phyloP scores from a whole-genome alignment of 2,113 vertebrate species.

The Oryzias javanicus region DNA sequence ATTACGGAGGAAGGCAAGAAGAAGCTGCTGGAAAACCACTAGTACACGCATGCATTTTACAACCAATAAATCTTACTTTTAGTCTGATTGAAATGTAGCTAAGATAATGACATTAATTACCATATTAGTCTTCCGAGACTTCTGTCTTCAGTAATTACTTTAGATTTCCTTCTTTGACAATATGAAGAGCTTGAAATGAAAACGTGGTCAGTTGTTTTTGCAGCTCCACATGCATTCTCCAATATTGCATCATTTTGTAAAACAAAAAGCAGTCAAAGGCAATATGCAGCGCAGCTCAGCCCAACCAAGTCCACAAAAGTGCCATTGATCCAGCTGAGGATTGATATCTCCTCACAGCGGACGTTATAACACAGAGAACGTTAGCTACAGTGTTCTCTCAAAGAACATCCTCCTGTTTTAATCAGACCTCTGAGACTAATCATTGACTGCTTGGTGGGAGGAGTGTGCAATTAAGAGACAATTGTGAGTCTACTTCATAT shows the following conservation, averaged over 20 bases:
- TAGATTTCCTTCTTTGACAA: too few species aligned
- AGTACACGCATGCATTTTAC: too few species aligned
- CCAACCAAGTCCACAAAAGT: slow-evolving; percentile 45
- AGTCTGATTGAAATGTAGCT: too few species aligned
- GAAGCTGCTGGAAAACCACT: not conserved
- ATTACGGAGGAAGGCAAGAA: slow-evolving; percentile 2
- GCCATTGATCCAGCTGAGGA: slow-evolving; percentile 57
- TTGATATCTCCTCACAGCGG: slow-evolving; percentile 43
- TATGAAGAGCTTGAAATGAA: not conserved
- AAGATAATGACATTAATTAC: too few species aligned
- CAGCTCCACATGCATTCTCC: slow-evolving; percentile 22
- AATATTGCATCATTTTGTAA: slow-evolving; percentile 27
- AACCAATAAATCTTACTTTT: too few species aligned
- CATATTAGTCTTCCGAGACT: too few species aligned
- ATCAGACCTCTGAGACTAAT: not conserved
- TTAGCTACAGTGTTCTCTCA: slow-evolving; percentile 39
- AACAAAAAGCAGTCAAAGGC: slow-evolving; percentile 41
- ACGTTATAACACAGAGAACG: slow-evolving; percentile 43
- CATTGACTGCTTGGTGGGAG: not conserved
- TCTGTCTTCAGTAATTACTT: too few species aligned
- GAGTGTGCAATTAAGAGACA: not conserved
- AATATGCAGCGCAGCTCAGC: slow-evolving; percentile 45
- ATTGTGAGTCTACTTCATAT: not conserved
- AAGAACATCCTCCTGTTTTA: slow-evolving; percentile 17
- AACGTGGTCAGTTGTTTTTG: slow-evolving; percentile 17